Percentiles rank a stretch among this genome's conserved stretches.
phyloP scores from a whole-genome alignment of 2,797 vertebrate genomes.

The Emys orbicularis region DNA sequence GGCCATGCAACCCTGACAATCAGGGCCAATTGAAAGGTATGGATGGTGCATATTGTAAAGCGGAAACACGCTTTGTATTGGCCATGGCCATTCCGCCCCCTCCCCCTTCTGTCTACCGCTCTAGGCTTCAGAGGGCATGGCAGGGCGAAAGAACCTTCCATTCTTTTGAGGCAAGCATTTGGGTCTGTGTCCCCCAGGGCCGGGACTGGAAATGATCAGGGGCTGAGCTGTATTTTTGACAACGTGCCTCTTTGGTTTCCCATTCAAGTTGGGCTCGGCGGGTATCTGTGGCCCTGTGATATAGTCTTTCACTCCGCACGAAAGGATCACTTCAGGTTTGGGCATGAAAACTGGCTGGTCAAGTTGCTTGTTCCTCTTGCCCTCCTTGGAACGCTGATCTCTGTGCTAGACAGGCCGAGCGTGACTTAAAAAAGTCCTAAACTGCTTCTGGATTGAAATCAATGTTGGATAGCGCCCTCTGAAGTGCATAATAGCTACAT shows the following conservation, averaged over 20 bases:
- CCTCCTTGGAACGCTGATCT: background rate
- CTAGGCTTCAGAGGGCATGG: background rate
- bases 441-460: slow-evolving; percentile 45
- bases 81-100: background rate
- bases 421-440: background rate
- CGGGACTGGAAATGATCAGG: background rate
- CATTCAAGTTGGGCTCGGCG: background rate
- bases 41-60: background rate
- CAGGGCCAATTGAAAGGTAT: background rate
- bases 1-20: background rate
- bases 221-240: background rate
- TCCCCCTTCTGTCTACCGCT: background rate
- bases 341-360: no score
- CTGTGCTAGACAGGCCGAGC: background rate
- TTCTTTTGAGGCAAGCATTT: background rate
- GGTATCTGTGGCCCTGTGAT: background rate
- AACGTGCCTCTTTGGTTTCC: background rate
- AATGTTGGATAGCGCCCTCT: slow-evolving; percentile 66
- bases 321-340: background rate
- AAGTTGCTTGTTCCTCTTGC: no score
- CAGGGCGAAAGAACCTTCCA: background rate
- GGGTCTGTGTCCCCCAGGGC: background rate
- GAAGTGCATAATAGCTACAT: slow-evolving; percentile 38
- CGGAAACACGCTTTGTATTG: background rate
- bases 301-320: background rate